Percentiles rank a stretch among this genome's conserved stretches.
phyloP scores from a whole-genome alignment of 2,888 invertebrate species.

The Leptinotarsa peninsularis region DNA sequence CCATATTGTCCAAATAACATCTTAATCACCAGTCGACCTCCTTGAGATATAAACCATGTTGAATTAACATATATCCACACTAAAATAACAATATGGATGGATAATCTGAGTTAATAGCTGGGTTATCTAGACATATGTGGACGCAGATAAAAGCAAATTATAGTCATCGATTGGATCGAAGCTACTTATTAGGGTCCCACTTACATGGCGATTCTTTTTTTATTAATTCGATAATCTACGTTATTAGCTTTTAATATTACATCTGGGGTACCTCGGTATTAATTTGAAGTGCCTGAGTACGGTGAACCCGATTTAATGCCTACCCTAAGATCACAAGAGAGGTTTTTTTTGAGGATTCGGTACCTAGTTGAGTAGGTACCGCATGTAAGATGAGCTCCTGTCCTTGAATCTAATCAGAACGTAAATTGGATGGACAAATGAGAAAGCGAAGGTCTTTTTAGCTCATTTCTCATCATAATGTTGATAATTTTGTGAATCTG shows the following conservation, averaged over 20 bases:
- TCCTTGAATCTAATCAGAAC: too few relatives aligned
- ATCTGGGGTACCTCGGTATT: conserved; percentile 51
- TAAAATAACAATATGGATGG: conserved; percentile 41
- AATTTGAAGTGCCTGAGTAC: conserved; percentile 50
- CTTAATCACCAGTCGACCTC: conserved; percentile 35
- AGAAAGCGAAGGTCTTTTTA: too few relatives aligned
- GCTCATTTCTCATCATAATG: too few relatives aligned
- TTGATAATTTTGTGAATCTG: too few relatives aligned
- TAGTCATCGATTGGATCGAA: conserved; percentile 62
- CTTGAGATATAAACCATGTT: conserved; percentile 33
- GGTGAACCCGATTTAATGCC: conserved; percentile 35
- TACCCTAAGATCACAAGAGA: conserved; percentile 14
- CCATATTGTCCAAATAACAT: conserved; percentile 24
- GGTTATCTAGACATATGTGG: conserved; percentile 62
- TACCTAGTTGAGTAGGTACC: not conserved
- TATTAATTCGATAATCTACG: conserved; percentile 62
- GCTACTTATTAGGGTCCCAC: conserved; percentile 65
- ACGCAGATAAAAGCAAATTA: conserved; percentile 63
- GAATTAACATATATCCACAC: conserved; percentile 35
- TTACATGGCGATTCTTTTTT: conserved; percentile 58
- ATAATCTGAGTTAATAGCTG: conserved; percentile 60
- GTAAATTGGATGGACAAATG: too few relatives aligned
- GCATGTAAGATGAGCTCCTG: not conserved
- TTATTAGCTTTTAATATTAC: conserved; percentile 60
- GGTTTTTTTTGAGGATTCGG: not conserved